Conservation (phyloP, 2,888 invertebrate genomes). For the Cryptocephalus moraei region DNA sequence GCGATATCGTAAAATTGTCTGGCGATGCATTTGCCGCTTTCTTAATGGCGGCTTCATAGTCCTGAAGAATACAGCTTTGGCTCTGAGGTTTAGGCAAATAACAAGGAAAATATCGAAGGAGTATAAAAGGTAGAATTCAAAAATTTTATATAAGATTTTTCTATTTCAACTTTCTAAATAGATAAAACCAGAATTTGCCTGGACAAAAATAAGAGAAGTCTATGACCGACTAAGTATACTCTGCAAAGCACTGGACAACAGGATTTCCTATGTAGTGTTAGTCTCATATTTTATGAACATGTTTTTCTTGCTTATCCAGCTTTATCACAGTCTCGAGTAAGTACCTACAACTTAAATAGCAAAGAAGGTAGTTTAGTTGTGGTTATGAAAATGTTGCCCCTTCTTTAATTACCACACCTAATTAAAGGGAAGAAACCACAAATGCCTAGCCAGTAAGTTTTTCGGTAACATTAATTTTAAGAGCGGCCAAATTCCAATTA, state of each 20-base stretch:
- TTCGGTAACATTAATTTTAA: too few species aligned
- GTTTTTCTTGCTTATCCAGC: slow-evolving; percentile 17
- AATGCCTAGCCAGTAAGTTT: too few species aligned
- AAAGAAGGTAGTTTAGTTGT: too few species aligned
- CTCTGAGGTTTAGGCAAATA: slow-evolving; percentile 28
- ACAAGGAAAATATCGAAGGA: slow-evolving; percentile 1
- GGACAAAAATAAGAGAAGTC: slow-evolving; percentile 19
- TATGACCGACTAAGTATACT: slow-evolving; percentile 18
- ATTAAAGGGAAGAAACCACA: too few species aligned
- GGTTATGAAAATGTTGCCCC: too few species aligned
- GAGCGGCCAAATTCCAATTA: too few species aligned
- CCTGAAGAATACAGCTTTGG: slow-evolving; percentile 24
- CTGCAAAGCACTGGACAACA: slow-evolving; percentile 16
- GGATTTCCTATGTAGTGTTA: slow-evolving; percentile 16
- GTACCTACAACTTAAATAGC: too few species aligned
- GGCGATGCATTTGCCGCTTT: too few species aligned
- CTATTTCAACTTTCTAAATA: slow-evolving; percentile 4
- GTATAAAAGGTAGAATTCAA: neutral
- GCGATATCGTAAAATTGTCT: too few species aligned
- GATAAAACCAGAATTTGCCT: slow-evolving; percentile 9
- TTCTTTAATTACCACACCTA: too few species aligned
- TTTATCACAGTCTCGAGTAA: slow-evolving; percentile 19
- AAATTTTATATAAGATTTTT: neutral
- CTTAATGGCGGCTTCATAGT: slow-evolving; percentile 31
- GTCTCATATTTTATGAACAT: slow-evolving; percentile 21